Evolutionary conservation across 92 coral and sea anemone genomes (phyloP).

Genomic region (Heliopora coerulea): DNA sequence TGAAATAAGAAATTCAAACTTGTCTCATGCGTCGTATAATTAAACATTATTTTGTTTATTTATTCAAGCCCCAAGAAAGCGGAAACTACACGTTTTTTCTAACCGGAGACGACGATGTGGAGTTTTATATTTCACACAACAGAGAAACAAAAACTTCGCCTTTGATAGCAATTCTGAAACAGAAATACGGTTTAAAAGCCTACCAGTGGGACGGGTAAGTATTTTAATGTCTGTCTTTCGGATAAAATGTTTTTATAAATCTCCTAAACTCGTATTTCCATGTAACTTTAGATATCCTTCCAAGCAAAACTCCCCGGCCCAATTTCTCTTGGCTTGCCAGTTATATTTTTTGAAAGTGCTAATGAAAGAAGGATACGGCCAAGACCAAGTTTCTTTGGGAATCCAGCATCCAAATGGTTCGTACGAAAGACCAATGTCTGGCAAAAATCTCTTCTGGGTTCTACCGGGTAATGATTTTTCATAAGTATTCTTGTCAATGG

Average conservation of each 20-base stretch:
- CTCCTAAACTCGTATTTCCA: too few relatives aligned
- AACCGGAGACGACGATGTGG: too few relatives aligned
- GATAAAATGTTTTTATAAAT: not conserved
- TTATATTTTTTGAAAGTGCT: slow-evolving; percentile 1
- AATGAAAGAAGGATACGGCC: not conserved
- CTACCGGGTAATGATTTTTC: slow-evolving; percentile 14
- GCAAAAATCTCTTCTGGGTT: slow-evolving; percentile 24
- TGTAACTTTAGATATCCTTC: not conserved
- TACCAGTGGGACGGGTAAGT: too few relatives aligned
- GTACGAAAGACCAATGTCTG: slow-evolving; percentile 15
- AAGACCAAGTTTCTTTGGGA: slow-evolving; percentile 20
- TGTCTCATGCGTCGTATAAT: not conserved
- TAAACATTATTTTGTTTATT: not conserved
- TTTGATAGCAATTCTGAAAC: too few relatives aligned
- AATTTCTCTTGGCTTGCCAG: not conserved
- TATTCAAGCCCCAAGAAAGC: not conserved
- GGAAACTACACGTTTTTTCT: too few relatives aligned
- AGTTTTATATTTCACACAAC: too few relatives aligned
- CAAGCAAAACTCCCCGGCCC: not conserved
- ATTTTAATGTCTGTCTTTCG: not conserved
- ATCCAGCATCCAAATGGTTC: slow-evolving; percentile 25
- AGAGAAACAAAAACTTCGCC: too few relatives aligned
- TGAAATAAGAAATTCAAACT: too few relatives aligned
- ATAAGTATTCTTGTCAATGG: not conserved
- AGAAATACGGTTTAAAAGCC: too few relatives aligned